phyloP scores from a whole-genome alignment of 2,888 invertebrate species.

The Leucoptera coffeella region DNA sequence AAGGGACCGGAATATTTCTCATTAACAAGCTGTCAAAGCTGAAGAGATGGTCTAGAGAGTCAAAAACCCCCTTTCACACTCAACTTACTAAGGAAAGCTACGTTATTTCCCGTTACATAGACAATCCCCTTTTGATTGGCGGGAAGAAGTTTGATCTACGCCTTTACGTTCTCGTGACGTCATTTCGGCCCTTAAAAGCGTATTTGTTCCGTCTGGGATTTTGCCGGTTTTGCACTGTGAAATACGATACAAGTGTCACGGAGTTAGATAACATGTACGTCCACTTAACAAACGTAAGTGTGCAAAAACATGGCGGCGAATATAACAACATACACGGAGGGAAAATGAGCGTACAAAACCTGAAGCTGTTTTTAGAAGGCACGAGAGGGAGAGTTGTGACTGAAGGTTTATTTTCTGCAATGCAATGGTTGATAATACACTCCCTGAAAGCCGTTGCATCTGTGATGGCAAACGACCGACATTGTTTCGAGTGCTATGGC shows the following conservation, averaged over 20 bases:
- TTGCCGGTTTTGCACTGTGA: constrained; percentile 93
- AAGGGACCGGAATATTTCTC: constrained; percentile 90
- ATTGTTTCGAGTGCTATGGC: constrained; percentile 92
- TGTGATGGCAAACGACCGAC: constrained; percentile 87
- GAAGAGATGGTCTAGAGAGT: constrained; percentile 84
- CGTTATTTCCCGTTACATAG: constrained; percentile 95
- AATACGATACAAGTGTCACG: constrained; percentile 84
- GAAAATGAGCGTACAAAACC: constrained; percentile 88
- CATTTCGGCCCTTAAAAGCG: constrained; percentile 87
- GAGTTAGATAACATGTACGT: constrained; percentile 90
- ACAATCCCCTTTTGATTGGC: constrained; percentile 90
- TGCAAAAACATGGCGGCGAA: constrained; percentile 95
- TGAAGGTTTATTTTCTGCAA: constrained; percentile 81
- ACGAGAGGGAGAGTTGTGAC: constrained; percentile 85
- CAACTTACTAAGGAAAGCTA: constrained; percentile 85
- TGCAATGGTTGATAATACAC: constrained; percentile 86
- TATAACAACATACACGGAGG: constrained; percentile 93
- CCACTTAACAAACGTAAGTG: constrained; percentile 93
- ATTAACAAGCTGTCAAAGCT: constrained; percentile 93
- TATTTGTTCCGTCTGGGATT: constrained; percentile 91
- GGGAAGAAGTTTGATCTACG: constrained; percentile 94
- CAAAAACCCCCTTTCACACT: constrained; percentile 78
- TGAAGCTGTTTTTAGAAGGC: constrained; percentile 84
- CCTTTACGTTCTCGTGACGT: constrained; percentile 87
- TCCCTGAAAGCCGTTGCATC: constrained; percentile 89